Evolutionary conservation across 2,888 invertebrate genomes (phyloP).

Genomic region (Eumacrocentrus americanus): DNA sequence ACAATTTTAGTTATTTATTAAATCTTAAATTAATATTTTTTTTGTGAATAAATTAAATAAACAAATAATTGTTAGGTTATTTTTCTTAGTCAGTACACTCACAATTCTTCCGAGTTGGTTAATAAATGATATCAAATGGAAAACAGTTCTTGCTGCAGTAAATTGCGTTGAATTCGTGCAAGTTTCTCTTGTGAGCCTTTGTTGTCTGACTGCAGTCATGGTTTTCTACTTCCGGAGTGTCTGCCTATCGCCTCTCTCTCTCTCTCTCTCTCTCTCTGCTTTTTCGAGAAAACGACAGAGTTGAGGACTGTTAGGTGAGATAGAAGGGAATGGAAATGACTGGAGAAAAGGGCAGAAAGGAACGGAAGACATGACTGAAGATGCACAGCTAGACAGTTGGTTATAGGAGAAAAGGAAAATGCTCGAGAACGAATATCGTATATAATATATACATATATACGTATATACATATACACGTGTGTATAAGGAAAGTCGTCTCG

Average conservation of each 20-base stretch:
- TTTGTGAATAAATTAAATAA: neutral
- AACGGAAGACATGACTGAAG: neutral
- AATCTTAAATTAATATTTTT: neutral
- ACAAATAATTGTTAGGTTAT: neutral
- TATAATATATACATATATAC: neutral
- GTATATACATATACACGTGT: conserved; percentile 10
- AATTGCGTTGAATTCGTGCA: conserved; percentile 12
- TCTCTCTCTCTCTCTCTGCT: no score
- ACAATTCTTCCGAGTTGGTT: neutral
- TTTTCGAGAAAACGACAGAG: no score
- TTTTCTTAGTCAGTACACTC: neutral
- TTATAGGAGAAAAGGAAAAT: conserved; percentile 9
- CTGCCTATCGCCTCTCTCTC: no score
- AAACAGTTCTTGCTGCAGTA: neutral
- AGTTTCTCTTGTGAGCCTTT: neutral
- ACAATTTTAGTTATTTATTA: no score
- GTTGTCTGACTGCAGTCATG: conserved; percentile 7
- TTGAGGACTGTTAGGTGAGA: neutral
- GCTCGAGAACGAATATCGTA: conserved; percentile 4
- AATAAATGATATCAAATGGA: conserved; percentile 9
- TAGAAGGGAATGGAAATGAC: neutral
- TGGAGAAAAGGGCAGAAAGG: neutral
- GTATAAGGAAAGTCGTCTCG: conserved; percentile 28
- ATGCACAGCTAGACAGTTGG: conserved; percentile 6
- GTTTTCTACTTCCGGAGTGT: conserved; percentile 1